Conservation (phyloP, 2,797 vertebrate genomes). For the Dromococcyx pavoninus region DNA sequence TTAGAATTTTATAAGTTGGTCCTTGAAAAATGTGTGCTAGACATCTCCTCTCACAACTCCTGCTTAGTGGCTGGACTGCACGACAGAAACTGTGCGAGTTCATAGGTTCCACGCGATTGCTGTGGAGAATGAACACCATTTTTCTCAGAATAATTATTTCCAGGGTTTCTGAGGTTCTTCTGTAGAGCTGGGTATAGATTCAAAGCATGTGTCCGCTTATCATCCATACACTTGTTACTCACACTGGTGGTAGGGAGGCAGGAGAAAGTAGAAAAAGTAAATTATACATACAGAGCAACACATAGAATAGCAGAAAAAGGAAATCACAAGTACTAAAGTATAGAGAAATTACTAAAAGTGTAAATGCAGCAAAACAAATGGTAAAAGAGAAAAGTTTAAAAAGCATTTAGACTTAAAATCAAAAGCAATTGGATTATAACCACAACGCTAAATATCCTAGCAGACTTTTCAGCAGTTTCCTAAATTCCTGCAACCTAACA, state of each 20-base stretch:
- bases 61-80: not conserved
- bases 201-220: not conserved
- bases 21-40: not conserved
- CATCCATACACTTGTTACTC: not conserved
- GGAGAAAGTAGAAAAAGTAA: not conserved
- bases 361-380: not conserved
- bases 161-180: not conserved
- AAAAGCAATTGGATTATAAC: not conserved
- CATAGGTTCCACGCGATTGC: not conserved
- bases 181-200: not conserved
- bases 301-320: not conserved
- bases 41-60: not conserved
- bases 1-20: not conserved
- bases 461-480: not conserved
- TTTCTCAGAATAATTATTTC: conserved; percentile 13
- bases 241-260: not conserved
- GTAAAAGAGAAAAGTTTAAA: not conserved
- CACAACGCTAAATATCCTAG: not conserved
- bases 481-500: not conserved
- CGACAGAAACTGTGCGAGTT: not conserved
- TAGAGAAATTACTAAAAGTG: not conserved
- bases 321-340: not conserved
- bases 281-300: not conserved
- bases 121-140: not conserved
- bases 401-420: not conserved